Evolutionary conservation across 2,888 invertebrate genomes (phyloP), one percentile per base, ranked within the genome.

Genomic region (Apodemia zela): DNA sequence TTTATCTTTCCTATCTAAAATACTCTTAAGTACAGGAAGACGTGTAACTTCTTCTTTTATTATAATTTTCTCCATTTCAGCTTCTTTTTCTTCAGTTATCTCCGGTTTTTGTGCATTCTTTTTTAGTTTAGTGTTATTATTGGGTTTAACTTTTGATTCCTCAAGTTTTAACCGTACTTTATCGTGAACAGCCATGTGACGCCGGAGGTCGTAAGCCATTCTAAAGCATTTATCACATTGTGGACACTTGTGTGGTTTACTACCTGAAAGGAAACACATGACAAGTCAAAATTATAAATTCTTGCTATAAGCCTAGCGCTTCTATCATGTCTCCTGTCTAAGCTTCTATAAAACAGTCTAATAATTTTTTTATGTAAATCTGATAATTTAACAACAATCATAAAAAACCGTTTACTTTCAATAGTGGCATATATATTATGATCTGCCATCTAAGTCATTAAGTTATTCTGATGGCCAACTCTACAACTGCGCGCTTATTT

Each of bases 181-280:
- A 59, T 86, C 85, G 81, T 97, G 97, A 0, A 95, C 95, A 61
- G 94, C 93, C 79, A 94, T 89, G 78, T 97, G 97, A 0, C 97
- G 93, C 63, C 96, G 95, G 89, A 97, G 94, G 80, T 97, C 97
- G 17, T 96, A 96, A 3, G 95, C 93, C 0, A 96, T 96, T 6
- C 97, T 93, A 87, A 98, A 98, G 33, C 94, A 94, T 78, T 97
- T 97, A 0, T 94, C 95, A 79, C 97, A 97, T 0, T 95, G 90
- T 0, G 92, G 85, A 74, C 97, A 97, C 8, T 94, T 93, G 82
- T 96, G 94, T 0, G 97, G 97, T 70, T 95, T 95, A 76, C 96
- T 96, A 3, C 96, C 95, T 95, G 80, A 17, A 79, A 75, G 11
- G 6, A 47, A 59, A 21, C 35, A n/a, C 13, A 17, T 17, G 8